Evolutionary conservation across 2,797 vertebrate genomes (phyloP).

Genomic region (Aldrovandia affinis): DNA sequence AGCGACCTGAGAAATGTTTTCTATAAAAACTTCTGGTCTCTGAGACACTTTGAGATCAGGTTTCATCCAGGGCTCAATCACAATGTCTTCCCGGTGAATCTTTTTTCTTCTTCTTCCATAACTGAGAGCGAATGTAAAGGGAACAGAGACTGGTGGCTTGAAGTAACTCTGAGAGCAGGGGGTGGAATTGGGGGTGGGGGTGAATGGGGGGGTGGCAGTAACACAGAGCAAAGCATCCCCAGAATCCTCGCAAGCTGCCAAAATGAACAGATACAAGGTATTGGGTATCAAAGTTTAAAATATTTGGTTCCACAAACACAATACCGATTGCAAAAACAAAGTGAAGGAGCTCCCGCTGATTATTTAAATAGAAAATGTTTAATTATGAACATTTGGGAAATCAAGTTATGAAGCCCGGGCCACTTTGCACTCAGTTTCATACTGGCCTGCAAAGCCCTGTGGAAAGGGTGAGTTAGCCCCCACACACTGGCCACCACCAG

Average conservation of each 20-base stretch:
- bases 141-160: slow-evolving; percentile 75
- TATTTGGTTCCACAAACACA: slow-evolving; percentile 95
- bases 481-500: slow-evolving; percentile 56
- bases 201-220: slow-evolving; percentile 66
- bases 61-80: slow-evolving; percentile 84
- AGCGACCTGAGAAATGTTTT: slow-evolving; percentile 87
- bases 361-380: slow-evolving; percentile 93
- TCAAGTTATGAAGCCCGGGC: slow-evolving; percentile 78
- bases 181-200: slow-evolving; percentile 68
- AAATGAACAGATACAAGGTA: slow-evolving; percentile 93
- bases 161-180: slow-evolving; percentile 74
- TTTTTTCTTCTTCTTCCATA: slow-evolving; percentile 29
- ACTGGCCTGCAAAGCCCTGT: slow-evolving; percentile 70
- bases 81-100: slow-evolving; percentile 77
- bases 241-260: slow-evolving; percentile 87
- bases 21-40: slow-evolving; percentile 87
- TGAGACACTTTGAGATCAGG: slow-evolving; percentile 83
- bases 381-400: slow-evolving; percentile 94
- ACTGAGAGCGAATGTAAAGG: slow-evolving; percentile 66
- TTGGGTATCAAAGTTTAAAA: slow-evolving; percentile 95
- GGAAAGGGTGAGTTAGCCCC: slow-evolving; percentile 66
- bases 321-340: slow-evolving; percentile 89
- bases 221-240: slow-evolving; percentile 85
- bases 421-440: slow-evolving; percentile 75
- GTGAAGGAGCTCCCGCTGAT: slow-evolving; percentile 87